Percentiles rank a stretch among this genome's conserved stretches.
These are phyloP conservation scores for Aix galericulata DNA, from an alignment of 2,113 vertebrate genomes.

Conservation along the genomic window DNA sequence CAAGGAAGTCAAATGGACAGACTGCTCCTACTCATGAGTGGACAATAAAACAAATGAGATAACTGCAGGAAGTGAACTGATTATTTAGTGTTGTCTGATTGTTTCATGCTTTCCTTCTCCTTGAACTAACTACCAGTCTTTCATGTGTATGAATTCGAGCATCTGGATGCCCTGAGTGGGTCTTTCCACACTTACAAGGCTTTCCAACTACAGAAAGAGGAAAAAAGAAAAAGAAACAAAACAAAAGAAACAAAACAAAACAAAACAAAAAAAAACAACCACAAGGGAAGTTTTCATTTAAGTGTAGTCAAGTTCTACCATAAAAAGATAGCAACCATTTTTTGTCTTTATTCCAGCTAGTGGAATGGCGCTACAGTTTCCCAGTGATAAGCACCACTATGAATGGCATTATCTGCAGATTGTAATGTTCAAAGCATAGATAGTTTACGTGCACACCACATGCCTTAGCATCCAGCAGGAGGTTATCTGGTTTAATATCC, in stretches of 20 bases:
- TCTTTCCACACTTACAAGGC: neutral
- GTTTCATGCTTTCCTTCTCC: neutral
- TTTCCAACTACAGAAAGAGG: neutral
- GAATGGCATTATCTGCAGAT: neutral
- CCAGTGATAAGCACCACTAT: neutral
- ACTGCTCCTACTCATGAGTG: neutral
- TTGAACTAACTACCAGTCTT: neutral
- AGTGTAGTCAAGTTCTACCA: neutral
- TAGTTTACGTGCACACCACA: neutral
- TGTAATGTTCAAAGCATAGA: neutral
- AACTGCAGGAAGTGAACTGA: neutral
- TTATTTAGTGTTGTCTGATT: neutral
- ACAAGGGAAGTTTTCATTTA: neutral
- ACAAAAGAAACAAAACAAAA: neutral
- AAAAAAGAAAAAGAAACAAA: neutral
- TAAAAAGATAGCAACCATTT: neutral
- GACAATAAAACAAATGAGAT: neutral
- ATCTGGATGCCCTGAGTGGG: neutral
- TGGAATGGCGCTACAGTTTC: neutral
- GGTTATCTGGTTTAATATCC: conserved; percentile 98
- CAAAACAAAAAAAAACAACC: neutral
- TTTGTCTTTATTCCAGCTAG: neutral
- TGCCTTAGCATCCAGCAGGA: conserved; percentile 94
- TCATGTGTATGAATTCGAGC: neutral
- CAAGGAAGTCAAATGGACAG: neutral